Conservation (phyloP, 2,797 vertebrate species). For the Scleropages formosus region DNA sequence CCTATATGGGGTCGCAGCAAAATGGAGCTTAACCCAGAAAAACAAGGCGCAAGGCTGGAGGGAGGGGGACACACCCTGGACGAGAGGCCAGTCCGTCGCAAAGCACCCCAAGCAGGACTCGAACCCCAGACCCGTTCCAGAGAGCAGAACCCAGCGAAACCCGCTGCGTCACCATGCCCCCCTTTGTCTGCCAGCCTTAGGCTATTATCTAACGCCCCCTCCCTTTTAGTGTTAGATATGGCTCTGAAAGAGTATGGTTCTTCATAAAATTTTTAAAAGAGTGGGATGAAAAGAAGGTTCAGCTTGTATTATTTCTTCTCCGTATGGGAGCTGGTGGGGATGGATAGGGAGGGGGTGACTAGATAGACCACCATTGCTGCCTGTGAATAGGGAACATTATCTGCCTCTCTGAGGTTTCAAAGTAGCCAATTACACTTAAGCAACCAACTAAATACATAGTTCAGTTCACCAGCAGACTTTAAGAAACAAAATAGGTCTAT, state of each 20-base stretch:
- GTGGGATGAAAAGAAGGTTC: constrained; percentile 77
- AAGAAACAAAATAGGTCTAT: constrained; percentile 75
- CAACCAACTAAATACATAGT: constrained; percentile 84
- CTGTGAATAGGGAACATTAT: constrained; percentile 79
- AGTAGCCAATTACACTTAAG: constrained; percentile 84
- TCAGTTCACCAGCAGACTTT: constrained; percentile 75
- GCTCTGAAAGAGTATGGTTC: constrained; percentile 76
- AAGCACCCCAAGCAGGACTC: too few relatives aligned
- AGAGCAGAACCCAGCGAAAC: too few relatives aligned
- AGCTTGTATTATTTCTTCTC: constrained; percentile 77
- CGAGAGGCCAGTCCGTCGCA: too few relatives aligned
- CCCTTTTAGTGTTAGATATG: constrained; percentile 59
- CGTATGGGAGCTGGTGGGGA: constrained; percentile 68
- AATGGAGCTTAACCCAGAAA: too few relatives aligned
- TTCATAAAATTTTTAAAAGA: constrained; percentile 82
- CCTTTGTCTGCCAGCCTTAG: constrained; percentile 60
- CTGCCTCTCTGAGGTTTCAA: constrained; percentile 84
- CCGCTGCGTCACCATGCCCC: too few relatives aligned
- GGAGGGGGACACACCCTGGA: too few relatives aligned
- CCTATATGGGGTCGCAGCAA: too few relatives aligned
- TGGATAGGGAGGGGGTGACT: constrained; percentile 65
- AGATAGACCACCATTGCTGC: constrained; percentile 73
- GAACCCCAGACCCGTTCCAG: too few relatives aligned
- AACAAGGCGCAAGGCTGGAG: too few relatives aligned
- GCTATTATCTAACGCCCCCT: constrained; percentile 51